Evolutionary conservation across 1,140 invertebrate genomes (phyloP), one percentile per base, ranked within the genome.

Genomic region (Apis florea): DNA sequence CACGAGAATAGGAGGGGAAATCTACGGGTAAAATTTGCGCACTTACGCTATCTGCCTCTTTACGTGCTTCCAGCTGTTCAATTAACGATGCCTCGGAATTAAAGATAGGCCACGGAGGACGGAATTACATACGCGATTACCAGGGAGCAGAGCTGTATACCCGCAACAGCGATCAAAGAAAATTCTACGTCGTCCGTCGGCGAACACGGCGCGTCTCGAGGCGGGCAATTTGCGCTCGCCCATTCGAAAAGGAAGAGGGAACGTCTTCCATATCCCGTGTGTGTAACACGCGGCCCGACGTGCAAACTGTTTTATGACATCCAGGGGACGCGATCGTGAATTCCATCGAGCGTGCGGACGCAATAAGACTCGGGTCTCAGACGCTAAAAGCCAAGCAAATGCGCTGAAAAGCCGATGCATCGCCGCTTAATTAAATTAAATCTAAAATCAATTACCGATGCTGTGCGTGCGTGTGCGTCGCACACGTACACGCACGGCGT

Each of bases 401-500:
- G 67, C 70, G 85, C 68, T 76, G 83, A 85, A 83, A 40, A 85
- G 81, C 74, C 76, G 70, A 59, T 69, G 81, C 68, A 59, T 51
- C 72, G 80, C 47, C 61, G 58, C 78, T 83, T 86, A 83, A 87
- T 87, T 86, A 71, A 86, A 87, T 86, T 83, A 81, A 86, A 84
- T 83, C 69, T 83, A 83, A 86, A 86, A 83, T 86, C 85, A 86
- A 86, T 86, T 86, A 76, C 67, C 67, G 19, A 40, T 40, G 31
- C 31, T 40, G 6, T 40, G 31, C 31, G 31, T 40, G 31, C 31
- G 31, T 40, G 31, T 5, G 31, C 31, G 31, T 40, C 31, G 31
- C 31, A 40, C 31, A 40, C 5, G 31, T 40, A 40, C 5, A 5
- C 31, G 31, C 31, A 40, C 31, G 2, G 2, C 0, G 3, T 40